Percentiles rank a stretch among this genome's conserved stretches.
phyloP scores from a whole-genome alignment of 1,140 invertebrate species.

The Euwallacea similis region DNA sequence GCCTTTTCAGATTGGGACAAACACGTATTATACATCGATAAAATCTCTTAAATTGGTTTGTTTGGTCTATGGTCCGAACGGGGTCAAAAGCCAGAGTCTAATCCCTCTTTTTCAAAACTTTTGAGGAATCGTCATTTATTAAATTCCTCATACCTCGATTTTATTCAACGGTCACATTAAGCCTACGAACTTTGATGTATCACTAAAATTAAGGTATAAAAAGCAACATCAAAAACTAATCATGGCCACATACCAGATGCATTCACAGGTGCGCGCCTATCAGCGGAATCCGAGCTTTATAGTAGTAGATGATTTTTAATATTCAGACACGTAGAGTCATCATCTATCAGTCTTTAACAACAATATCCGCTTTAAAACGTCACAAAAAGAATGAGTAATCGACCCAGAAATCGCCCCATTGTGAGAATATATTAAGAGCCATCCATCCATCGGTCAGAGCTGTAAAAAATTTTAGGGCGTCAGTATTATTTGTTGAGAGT shows the following conservation, averaged over 20 bases:
- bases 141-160: not conserved
- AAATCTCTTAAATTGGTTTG: not conserved
- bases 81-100: not conserved
- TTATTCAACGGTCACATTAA: not conserved
- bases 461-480: conserved; percentile 36
- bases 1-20: not conserved
- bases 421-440: conserved; percentile 37
- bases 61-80: not conserved
- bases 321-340: conserved; percentile 15
- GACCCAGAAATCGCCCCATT: conserved; percentile 34
- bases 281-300: no score
- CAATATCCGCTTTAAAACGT: conserved; percentile 38
- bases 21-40: not conserved
- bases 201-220: no score
- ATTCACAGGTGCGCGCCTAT: conserved; percentile 1
- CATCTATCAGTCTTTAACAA: conserved; percentile 34
- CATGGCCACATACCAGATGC: conserved; percentile 3
- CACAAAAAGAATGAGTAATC: conserved; percentile 39
- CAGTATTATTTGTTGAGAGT: conserved; percentile 39
- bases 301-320: conserved; percentile 13
- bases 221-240: no score
- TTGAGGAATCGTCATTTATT: no score
- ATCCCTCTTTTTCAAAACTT: no score
- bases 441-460: conserved; percentile 27
- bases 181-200: no score